Evolutionary conservation across 1,140 invertebrate genomes (phyloP).

Genomic region (Hermetia illucens): DNA sequence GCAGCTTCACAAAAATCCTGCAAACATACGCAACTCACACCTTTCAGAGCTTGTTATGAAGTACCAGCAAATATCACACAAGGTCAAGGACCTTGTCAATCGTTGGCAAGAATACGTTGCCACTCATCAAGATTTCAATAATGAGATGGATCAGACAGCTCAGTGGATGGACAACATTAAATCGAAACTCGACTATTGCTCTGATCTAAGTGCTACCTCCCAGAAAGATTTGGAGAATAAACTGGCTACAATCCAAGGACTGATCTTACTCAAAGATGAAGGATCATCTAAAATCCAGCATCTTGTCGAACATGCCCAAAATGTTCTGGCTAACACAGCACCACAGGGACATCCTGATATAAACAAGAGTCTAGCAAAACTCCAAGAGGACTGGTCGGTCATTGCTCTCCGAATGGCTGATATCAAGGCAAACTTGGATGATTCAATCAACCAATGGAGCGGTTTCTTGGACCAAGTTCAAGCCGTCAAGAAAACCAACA

Average conservation of each 20-base stretch:
- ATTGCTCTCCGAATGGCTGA: constrained; percentile 79
- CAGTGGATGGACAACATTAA: constrained; percentile 75
- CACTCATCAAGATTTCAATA: constrained; percentile 78
- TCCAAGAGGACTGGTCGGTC: constrained; percentile 83
- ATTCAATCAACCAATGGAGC: constrained; percentile 79
- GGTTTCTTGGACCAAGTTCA: constrained; percentile 79
- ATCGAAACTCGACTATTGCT: constrained; percentile 70
- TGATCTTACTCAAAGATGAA: constrained; percentile 79
- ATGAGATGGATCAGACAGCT: constrained; percentile 60
- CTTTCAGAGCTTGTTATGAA: constrained; percentile 78
- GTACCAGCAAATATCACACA: constrained; percentile 78
- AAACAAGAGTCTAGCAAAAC: constrained; percentile 61
- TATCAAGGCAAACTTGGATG: constrained; percentile 75
- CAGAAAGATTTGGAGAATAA: constrained; percentile 78
- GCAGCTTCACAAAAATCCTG: constrained; percentile 54
- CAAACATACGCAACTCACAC: constrained; percentile 42
- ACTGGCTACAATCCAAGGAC: constrained; percentile 68
- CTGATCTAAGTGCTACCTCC: constrained; percentile 62
- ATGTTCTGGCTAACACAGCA: constrained; percentile 84
- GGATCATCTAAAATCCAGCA: constrained; percentile 76
- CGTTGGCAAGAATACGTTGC: constrained; percentile 87
- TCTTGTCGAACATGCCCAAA: constrained; percentile 76
- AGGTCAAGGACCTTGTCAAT: constrained; percentile 78
- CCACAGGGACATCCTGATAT: constrained; percentile 74
- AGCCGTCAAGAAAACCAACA: constrained; percentile 66